Evolutionary conservation across 2,888 invertebrate species (phyloP), one percentile per base, ranked within the genome.

Genomic region (Pollenia labialis): DNA sequence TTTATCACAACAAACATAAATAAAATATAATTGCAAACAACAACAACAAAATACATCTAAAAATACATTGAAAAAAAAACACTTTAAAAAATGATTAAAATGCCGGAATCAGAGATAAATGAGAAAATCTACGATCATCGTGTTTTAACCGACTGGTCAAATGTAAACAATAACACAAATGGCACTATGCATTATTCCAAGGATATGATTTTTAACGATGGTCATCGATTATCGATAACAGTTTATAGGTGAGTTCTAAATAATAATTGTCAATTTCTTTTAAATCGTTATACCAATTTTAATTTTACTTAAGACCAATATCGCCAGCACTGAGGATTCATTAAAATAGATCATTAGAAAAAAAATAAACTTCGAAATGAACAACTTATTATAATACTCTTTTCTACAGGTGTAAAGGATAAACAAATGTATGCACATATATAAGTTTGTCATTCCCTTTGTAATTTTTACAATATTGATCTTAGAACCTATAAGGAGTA

Each of bases 141-240:
- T n/a, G 89, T 90, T 50, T 84, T 93, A 66, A 89, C 88, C 50
- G 93, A 93, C 89, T 93, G 93, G 93, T 92, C 92, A 40, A 90
- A 91, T 87, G 92, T 92, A 58, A 85, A 88, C 11, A 92, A 92
- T 81, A 90, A 91, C 54, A 91, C 91, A 46, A 92, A 91, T 85
- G 92, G 92, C 10, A 92, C 92, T 62, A 91, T 91, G 89, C 91
- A 93, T 74, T 89, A 91, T 54, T 92, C 93, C n/a, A 92, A 93
- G 90, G 97, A 97, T 90, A 97, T 98, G 97, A 94, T 94, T 50
- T 98, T 98, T 92, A 97, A 97, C 92, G 96, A 97, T 88, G 97
- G 97, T 0, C 97, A 97, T 91, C 94, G 96, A 91, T 94, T 98
- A 74, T 96, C 97, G 16, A 97, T 98, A 88, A 95, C 95, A 42